A percentile compares a stretch with the other conserved stretches of the same genome.
Evolutionary conservation across 2,888 invertebrate genomes (phyloP).

Genomic region (Furcula furcula): DNA sequence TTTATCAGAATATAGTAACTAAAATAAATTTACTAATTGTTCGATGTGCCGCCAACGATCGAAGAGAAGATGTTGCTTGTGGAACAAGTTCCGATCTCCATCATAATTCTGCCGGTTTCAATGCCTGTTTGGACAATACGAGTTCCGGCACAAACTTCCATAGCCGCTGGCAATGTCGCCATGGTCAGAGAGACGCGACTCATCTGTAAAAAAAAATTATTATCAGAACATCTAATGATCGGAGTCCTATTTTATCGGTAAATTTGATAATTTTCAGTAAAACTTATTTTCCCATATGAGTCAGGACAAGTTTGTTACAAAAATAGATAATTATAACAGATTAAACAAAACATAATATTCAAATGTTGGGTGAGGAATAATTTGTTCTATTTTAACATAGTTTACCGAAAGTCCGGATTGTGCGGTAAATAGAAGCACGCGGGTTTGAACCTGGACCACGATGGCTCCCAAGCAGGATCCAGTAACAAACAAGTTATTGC

Average conservation of each 20-base stretch:
- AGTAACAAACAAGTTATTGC: slow-evolving; percentile 38
- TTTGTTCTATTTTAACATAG: no score
- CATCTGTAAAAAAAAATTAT: slow-evolving; percentile 41
- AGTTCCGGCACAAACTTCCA: slow-evolving; percentile 62
- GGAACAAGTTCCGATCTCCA: slow-evolving; percentile 61
- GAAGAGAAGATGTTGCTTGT: slow-evolving; percentile 44
- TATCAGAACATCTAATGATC: background rate
- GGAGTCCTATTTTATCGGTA: no score
- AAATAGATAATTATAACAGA: no score
- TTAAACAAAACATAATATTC: no score
- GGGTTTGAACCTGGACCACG: slow-evolving; percentile 53
- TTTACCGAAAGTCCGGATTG: slow-evolving; percentile 57
- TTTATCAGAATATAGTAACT: no score
- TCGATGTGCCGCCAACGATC: slow-evolving; percentile 29
- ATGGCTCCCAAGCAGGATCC: slow-evolving; percentile 56
- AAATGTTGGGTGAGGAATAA: no score
- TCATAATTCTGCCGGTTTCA: slow-evolving; percentile 52
- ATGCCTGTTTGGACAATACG: slow-evolving; percentile 55
- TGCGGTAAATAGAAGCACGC: slow-evolving; percentile 41
- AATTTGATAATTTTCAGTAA: no score
- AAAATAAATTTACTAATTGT: slow-evolving; percentile 6
- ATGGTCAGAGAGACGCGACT: slow-evolving; percentile 57
- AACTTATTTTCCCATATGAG: no score
- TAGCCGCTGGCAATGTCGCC: slow-evolving; percentile 52
- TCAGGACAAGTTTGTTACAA: no score